Evolutionary conservation across 2,797 vertebrate genomes (phyloP), one percentile per base, ranked within the genome.

Genomic region (Ispidina picta): DNA sequence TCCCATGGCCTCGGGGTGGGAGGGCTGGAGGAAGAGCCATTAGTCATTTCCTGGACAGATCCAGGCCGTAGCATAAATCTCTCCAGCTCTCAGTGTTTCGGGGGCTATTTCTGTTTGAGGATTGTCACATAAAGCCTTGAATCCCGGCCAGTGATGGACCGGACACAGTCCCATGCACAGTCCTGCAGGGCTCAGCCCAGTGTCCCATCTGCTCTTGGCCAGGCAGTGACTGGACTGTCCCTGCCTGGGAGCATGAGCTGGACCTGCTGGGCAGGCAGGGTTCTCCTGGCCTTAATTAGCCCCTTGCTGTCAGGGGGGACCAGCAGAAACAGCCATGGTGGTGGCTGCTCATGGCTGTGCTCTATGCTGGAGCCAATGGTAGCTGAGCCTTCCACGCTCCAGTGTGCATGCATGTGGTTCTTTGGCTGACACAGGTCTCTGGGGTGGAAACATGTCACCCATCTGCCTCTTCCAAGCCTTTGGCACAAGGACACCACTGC

Each of bases 41-140:
- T 55, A 83, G 10, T 86, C 60, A 64, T 83, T 94, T 92, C 90
- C 93, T 92, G 81, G 69, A 64, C 69, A 72, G 81, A 76, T 90
- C 88, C 88, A 86, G 88, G 90, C 73, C 77, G 35, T 46, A 22
- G 69, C 0, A 46, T 72, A 75, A 86, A 64, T 68, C 90, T 88
- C 17, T 66, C 41, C 60, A 75, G 68, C 84, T 86, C 90, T 68
- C 64, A 19, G 76, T 62, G 90, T 48, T 74, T 62, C 73, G 70
- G 79, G 75, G 71, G 48, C 79, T 90, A 74, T 90, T 90, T 92
- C 75, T 88, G 80, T 74, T 73, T 60, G 35, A 84, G 75, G 75
- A 71, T 63, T 59, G 73, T 89, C 73, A 51, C 1, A 20, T 33
- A 85, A 68, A 72, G 46, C 77, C 73, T 88, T 83, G 88, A 83